Evolutionary conservation across 30 jellyfish, hydroid and myxozoan genomes (phyloP).

Genomic region (Turritopsis rubra): DNA sequence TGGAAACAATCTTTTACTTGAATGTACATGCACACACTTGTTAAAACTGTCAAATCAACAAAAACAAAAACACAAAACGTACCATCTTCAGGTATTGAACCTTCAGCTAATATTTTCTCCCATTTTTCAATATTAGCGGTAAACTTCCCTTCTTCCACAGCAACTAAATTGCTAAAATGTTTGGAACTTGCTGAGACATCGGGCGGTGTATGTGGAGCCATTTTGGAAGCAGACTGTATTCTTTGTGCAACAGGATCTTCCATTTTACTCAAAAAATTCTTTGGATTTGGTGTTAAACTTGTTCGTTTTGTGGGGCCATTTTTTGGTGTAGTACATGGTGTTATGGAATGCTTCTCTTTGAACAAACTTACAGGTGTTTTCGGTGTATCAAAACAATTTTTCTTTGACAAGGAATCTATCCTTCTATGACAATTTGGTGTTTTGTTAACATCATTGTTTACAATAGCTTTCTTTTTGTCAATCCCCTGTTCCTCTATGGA

Average conservation of each 20-base stretch:
- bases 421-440: not conserved
- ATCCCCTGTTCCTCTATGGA: not conserved
- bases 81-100: constrained; percentile 59
- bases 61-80: constrained; percentile 3
- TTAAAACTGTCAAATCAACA: not conserved
- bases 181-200: constrained; percentile 32
- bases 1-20: too few species aligned
- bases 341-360: constrained; percentile 12
- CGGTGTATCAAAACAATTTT: not conserved
- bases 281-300: constrained; percentile 38
- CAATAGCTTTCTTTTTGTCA: not conserved
- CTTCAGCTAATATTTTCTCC: constrained; percentile 36
- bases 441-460: not conserved
- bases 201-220: constrained; percentile 8
- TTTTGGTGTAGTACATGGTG: constrained; percentile 20
- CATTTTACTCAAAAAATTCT: constrained; percentile 27
- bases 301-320: not conserved
- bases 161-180: constrained; percentile 44
- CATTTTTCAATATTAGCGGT: constrained; percentile 22
- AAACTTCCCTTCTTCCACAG: constrained; percentile 42
- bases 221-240: constrained; percentile 13
- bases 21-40: too few species aligned
- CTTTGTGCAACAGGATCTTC: constrained; percentile 45
- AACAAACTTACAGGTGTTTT: constrained; percentile 28
- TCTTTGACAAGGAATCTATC: not conserved